Evolutionary conservation across 2,113 vertebrate genomes (phyloP).

Genomic region (Hydrochoerus hydrochaeris): DNA sequence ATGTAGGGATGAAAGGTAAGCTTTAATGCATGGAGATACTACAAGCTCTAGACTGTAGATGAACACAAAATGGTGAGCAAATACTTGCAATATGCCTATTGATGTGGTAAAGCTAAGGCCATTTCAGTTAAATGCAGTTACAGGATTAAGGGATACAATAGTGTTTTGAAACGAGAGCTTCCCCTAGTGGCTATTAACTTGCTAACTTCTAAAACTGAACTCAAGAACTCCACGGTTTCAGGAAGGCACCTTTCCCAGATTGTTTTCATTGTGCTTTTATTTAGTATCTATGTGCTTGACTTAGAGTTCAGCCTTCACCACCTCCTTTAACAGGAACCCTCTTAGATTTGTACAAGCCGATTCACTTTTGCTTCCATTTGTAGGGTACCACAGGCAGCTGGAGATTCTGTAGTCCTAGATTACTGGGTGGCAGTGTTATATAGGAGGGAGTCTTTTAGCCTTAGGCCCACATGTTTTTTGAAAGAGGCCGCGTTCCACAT

Average conservation of each 20-base stretch:
- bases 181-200: constrained; percentile 28
- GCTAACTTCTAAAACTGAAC: background rate
- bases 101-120: background rate
- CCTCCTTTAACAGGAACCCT: background rate
- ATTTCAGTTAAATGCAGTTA: background rate
- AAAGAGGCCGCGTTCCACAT: background rate
- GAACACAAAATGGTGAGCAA: background rate
- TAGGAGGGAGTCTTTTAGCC: too few species aligned
- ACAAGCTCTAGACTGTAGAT: background rate
- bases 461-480: background rate
- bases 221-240: background rate
- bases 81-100: background rate
- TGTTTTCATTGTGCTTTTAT: background rate
- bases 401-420: background rate
- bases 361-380: background rate
- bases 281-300: background rate
- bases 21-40: background rate
- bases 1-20: background rate
- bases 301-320: background rate
- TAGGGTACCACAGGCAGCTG: background rate
- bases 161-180: constrained; percentile 47
- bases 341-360: background rate
- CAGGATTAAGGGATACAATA: too few species aligned
- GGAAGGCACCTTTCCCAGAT: background rate
- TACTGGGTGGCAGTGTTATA: background rate